Base-by-base conservation (phyloP, 53 echinoderm and acorn worm species). In the Hippasteria phrygiana region DNA sequence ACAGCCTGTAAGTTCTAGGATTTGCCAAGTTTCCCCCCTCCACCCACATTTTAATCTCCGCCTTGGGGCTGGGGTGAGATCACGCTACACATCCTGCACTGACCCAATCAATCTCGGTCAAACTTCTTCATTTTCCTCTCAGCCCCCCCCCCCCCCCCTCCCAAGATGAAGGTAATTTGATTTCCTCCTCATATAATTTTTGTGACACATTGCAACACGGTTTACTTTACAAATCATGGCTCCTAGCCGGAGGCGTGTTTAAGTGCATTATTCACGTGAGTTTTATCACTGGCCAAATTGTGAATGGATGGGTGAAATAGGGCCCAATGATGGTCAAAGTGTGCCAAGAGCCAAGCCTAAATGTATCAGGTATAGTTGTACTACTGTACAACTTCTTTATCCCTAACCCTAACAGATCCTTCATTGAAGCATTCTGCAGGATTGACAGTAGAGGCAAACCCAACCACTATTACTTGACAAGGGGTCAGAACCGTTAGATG, bases 171-270 rank as follows among this genome's bases (percentile, higher is more conserved):
- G 74, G 32, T 74, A 74, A 46, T 46, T 47, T 45, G 47, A 43
- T 74, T 74, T 46, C 47, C 45, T 74, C 47, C 31, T 43, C 33
- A 74, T 24, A 46, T 46, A 74, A 74, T 74, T 43, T 74, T 47
- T 43, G 46, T 74, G 28, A 45, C 74, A 74, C 47, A 27, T 74
- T 46, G 1, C 46, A 74, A 46, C 28, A 74, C 22, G 69, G 74
- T 74, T 74, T 74, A 47, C 48, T 46, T 74, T 74, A 74, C n/a
- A 9, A 74, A 74, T 74, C 27, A 45, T n/a, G 74, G 74, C 28
- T 26, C 47, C 0, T 27, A n/a, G 10, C 1, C 7, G 2, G 13
- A 7, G 14, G 40, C 9, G 62, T 14, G 71, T 54, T 16, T 18
- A 54, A 18, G 54, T 5, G 11, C 14, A 4, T 54, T 20, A 3